Base-by-base conservation (phyloP, 2,797 vertebrate genomes). In the Dromococcyx pavoninus region DNA sequence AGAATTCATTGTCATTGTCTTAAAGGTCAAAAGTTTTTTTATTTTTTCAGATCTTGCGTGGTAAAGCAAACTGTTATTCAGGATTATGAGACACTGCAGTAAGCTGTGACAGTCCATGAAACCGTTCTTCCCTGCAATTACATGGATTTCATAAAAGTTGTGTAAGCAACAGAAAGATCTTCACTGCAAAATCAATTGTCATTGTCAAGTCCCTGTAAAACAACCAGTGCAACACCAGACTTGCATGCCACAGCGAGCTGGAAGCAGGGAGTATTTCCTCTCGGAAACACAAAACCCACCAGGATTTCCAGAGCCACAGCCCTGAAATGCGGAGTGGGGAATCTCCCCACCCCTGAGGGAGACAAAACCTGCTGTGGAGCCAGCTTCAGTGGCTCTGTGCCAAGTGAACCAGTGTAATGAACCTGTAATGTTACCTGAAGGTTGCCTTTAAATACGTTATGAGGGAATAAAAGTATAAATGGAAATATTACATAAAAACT, bases 11-110 rank as follows among this genome's bases (percentile, higher is more conserved):
- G 95, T 71, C 96, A 87, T 87, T 97, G 79, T 70, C 94, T 88
- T 56, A 96, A 96, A 96, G 96, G 95, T 96, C 95, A 96, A 22
- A 93, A 95, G 91, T 95, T 61, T n/a, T 61, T 46, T 46, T 74
- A 86, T 75, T 57, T 33, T 37, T 53, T 65, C 82, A 86, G 83
- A 51, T 58, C 85, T 85, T 53, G 54, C 86, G 91, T 75, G 66
- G 71, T 64, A 87, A 90, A 92, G 86, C 35, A 41, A 95, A 76
- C 79, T 56, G 77, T 65, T 96, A 50, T 65, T 88, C 15, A 5
- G 94, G 91, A 28, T 67, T 60, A 70, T 9, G 84, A 89, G 71
- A 32, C 27, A 15, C 85, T 11, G 30, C 5, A 1, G 8, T 30
- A 58, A 91, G 83, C 92, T 44, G 84, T 69, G 83, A 65, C 86